Base-by-base conservation (phyloP, 2,797 vertebrate genomes). In the Glyptemys insculpta region DNA sequence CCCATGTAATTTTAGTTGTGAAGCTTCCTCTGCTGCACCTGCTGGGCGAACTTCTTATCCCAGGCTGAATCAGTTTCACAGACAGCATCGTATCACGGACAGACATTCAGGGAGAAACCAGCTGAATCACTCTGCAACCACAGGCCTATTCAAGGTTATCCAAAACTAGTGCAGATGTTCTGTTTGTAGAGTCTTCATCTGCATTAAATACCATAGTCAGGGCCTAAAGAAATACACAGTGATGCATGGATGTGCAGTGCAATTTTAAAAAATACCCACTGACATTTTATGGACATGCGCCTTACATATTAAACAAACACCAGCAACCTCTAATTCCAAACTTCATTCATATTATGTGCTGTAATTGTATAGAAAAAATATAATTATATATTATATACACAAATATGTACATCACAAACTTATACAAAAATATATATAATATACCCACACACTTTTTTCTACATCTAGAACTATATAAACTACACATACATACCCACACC, bases 61-160 rank as follows among this genome's bases (percentile, higher is more conserved):
- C 41, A 76, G 25, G 72, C 41, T 29, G 37, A 76, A 41, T 72
- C 65, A 74, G 34, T 62, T 25, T 81, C 87, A 49, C 9, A 56
- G 76, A 50, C 53, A 80, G 16, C 34, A n/a, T 91, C 65, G 15
- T 31, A 81, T 16, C 62, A 41, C 37, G 31, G 44, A 85, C 29
- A 87, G 87, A 65, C 76, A 78, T 31, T 52, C 54, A 52, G 29
- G 78, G 65, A 44, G 49, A 65, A 85, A 88, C 29, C 19, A 68
- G 49, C 16, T 68, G n/a, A 37, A 85, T 31, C n/a, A 68, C 23
- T 12, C 68, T 52, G 41, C 25, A 52, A 16, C n/a, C 68, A 68
- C n/a, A 82, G 89, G 37, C 6, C 44, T 86, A 95, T 83, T 92
- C 83, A 89, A 94, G 74, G 68, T 89, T 94, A 93, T 59, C 74